Evolutionary conservation across 1,140 invertebrate genomes (phyloP).

Genomic region (Mesaphorura yosii): DNA sequence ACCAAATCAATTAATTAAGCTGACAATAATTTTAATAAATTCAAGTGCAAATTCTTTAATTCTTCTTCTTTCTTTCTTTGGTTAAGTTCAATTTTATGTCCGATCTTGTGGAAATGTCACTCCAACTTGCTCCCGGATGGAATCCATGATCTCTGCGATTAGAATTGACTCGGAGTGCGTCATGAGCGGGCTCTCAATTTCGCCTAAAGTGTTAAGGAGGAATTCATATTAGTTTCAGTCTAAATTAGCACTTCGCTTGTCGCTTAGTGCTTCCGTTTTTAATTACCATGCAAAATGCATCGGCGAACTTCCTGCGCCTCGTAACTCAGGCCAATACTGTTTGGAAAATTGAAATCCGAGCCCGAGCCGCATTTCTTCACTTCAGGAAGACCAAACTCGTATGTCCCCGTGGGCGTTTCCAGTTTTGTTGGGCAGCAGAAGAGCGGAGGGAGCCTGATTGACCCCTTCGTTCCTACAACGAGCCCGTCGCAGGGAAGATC

Average conservation of each 20-base stretch:
- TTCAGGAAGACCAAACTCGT: neutral
- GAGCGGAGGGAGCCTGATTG: slow-evolving; percentile 45
- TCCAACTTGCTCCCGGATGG: slow-evolving; percentile 51
- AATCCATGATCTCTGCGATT: slow-evolving; percentile 53
- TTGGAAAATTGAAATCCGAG: neutral
- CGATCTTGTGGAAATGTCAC: slow-evolving; percentile 49
- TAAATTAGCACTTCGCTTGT: no score
- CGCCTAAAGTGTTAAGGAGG: slow-evolving; percentile 38
- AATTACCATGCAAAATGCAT: slow-evolving; percentile 49
- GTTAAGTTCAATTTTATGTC: no score
- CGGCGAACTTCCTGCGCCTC: slow-evolving; percentile 58
- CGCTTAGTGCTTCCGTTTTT: no score
- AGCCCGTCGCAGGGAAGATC: slow-evolving; percentile 50
- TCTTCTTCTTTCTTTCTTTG: no score
- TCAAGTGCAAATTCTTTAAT: no score
- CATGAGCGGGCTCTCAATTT: slow-evolving; percentile 49
- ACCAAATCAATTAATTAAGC: no score
- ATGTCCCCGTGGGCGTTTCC: slow-evolving; percentile 14
- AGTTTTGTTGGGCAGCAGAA: slow-evolving; percentile 39
- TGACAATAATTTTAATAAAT: no score
- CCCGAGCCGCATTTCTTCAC: no score
- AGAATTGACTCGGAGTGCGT: slow-evolving; percentile 47
- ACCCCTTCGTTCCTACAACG: slow-evolving; percentile 55
- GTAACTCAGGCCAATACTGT: slow-evolving; percentile 30
- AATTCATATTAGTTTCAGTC: slow-evolving; percentile 1